phyloP scores from a whole-genome alignment of 2,888 invertebrate genomes.

The Brenthis ino region DNA sequence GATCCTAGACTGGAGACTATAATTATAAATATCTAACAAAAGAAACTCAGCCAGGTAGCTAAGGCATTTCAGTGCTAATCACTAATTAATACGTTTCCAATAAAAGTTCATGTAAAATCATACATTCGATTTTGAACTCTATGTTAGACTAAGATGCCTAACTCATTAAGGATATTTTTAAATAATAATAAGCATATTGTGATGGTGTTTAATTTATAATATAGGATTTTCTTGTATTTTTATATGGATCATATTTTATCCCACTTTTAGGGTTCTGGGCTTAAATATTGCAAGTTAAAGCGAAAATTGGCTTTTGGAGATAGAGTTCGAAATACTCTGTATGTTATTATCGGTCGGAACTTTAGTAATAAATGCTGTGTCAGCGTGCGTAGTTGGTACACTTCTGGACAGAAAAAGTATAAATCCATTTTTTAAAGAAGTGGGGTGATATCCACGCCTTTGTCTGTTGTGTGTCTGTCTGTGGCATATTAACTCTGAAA shows the following conservation, averaged over 20 bases:
- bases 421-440: neutral
- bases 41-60: conserved; percentile 56
- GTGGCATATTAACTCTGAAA: too few relatives aligned
- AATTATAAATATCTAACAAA: conserved; percentile 33
- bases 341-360: conserved; percentile 1
- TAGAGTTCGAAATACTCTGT: conserved; percentile 14
- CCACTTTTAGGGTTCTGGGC: too few relatives aligned
- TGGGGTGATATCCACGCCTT: neutral
- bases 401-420: conserved; percentile 27
- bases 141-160: neutral
- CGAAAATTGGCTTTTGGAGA: neutral
- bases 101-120: conserved; percentile 25
- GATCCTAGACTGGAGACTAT: neutral
- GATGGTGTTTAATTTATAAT: too few relatives aligned
- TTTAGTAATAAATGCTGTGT: conserved; percentile 40
- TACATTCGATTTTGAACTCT: conserved; percentile 32
- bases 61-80: conserved; percentile 49
- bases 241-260: too few relatives aligned
- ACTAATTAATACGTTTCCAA: conserved; percentile 55
- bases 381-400: conserved; percentile 45
- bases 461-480: neutral
- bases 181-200: too few relatives aligned
- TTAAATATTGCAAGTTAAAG: too few relatives aligned
- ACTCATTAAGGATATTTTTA: too few relatives aligned
- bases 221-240: too few relatives aligned